Evolutionary conservation across 2,113 vertebrate genomes (phyloP), one percentile per base, ranked within the genome.

Genomic region (Salvator merianae): DNA sequence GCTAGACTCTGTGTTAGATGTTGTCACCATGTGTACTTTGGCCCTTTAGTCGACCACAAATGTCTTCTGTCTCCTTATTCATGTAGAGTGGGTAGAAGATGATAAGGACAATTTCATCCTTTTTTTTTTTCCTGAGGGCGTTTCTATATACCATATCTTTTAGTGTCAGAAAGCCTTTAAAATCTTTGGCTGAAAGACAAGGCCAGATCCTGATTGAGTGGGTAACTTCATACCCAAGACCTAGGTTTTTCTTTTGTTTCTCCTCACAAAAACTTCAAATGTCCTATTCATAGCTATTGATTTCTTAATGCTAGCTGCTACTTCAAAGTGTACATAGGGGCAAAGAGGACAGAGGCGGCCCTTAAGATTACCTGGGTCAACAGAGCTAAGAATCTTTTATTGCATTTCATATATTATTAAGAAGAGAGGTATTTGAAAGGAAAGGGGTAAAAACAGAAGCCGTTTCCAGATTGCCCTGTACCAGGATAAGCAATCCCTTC

Each of bases 311-410:
- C 50, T 79, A 87, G 79, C 50, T 87, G 70, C 59, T 90, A 7
- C 38, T 85, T 93, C 87, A 93, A 92, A 94, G 90, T 12, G 0
- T 59, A 91, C 87, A 78, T 65, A 83, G 83, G 86, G 89, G 88
- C 91, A 77, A 76, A 88, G 84, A 90, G 81, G 83, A 77, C 82
- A 82, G 80, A 77, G 83, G 88, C 18, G 7, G 76, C 14, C 0
- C 87, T 75, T 55, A 84, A 83, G 77, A 84, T 85, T 90, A 69
- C 82, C 40, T 3, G 71, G 83, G 84, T 87, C 79, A 87, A 55
- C 0, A 70, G 83, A 93, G 92, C 86, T 92, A 81, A 66, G 82
- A 43, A 71, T 77, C 50, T 81, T 77, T 77, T 62, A 70, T 69
- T 71, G 76, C 75, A 55, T 32, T 82, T 83, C 83, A 83, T 83